phyloP scores from a whole-genome alignment of 2,797 vertebrate species.

The Aotus griseimembra region DNA sequence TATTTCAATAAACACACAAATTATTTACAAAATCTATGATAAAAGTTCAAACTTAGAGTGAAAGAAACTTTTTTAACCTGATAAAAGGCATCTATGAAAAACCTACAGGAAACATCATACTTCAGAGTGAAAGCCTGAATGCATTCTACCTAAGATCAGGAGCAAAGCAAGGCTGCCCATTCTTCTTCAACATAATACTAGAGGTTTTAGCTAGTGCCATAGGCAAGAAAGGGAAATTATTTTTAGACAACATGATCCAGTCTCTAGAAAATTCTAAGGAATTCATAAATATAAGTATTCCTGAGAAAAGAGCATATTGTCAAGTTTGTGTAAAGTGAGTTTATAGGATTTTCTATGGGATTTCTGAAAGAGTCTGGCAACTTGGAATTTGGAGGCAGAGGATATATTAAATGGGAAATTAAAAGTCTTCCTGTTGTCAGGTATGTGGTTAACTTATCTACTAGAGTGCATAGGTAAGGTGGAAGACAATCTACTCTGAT shows the following conservation, averaged over 20 bases:
- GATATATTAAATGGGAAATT: neutral
- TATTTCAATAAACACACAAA: neutral
- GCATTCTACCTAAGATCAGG: neutral
- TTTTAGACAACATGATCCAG: neutral
- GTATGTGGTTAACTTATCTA: neutral
- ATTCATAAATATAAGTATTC: neutral
- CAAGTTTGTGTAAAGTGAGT: neutral
- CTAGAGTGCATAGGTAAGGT: neutral
- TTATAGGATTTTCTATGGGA: neutral
- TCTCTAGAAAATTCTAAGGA: conserved; percentile 5
- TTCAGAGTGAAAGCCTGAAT: neutral
- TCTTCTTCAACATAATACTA: neutral
- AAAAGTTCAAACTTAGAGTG: neutral
- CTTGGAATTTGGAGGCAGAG: neutral
- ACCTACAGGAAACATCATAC: neutral
- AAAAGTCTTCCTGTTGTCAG: neutral
- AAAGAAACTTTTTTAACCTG: conserved; percentile 8
- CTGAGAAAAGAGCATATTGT: neutral
- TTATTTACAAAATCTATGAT: neutral
- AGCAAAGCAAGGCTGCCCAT: neutral
- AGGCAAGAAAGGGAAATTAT: neutral
- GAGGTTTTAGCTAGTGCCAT: neutral
- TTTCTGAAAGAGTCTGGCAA: neutral
- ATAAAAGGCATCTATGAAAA: neutral
- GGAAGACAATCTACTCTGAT: neutral